A percentile compares a stretch with the other conserved stretches of the same genome.
Conservation (phyloP, 2,888 invertebrate genomes). For the Crematogaster levior region DNA sequence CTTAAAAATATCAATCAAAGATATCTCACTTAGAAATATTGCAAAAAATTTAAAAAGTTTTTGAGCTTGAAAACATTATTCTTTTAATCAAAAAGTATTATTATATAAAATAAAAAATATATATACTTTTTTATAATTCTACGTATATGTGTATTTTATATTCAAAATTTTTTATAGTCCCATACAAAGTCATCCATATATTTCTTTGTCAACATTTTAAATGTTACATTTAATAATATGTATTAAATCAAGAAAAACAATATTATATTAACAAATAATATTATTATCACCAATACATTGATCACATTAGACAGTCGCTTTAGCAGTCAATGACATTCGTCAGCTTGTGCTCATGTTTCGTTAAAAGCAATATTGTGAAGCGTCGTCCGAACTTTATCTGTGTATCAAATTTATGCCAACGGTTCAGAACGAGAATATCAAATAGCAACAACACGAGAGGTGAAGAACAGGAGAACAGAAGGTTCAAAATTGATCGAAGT, state of each 20-base stretch:
- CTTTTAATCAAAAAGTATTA: too few species aligned
- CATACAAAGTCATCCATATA: background rate
- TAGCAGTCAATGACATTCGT: conserved; percentile 18
- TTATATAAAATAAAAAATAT: background rate
- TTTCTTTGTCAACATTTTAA: background rate
- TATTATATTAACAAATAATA: background rate
- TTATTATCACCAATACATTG: background rate
- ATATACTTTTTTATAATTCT: background rate
- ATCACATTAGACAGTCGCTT: background rate
- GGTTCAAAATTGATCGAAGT: conserved; percentile 16
- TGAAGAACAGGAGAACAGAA: background rate
- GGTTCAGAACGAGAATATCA: conserved; percentile 13
- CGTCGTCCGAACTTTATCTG: conserved; percentile 7
- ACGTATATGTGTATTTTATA: background rate
- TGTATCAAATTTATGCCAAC: conserved; percentile 43
- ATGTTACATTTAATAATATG: background rate
- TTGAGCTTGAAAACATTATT: too few species aligned
- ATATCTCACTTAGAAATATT: background rate
- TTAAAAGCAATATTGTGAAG: background rate
- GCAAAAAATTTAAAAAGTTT: too few species aligned
- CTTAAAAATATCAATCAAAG: too few species aligned
- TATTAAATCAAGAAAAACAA: background rate
- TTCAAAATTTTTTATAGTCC: background rate
- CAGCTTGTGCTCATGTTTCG: conserved; percentile 36
- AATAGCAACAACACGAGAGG: background rate